Percentiles rank a stretch among this genome's conserved stretches.
These are phyloP conservation scores for Xenopus borealis DNA, from an alignment of 2,113 vertebrate species.

Conservation along the genomic window DNA sequence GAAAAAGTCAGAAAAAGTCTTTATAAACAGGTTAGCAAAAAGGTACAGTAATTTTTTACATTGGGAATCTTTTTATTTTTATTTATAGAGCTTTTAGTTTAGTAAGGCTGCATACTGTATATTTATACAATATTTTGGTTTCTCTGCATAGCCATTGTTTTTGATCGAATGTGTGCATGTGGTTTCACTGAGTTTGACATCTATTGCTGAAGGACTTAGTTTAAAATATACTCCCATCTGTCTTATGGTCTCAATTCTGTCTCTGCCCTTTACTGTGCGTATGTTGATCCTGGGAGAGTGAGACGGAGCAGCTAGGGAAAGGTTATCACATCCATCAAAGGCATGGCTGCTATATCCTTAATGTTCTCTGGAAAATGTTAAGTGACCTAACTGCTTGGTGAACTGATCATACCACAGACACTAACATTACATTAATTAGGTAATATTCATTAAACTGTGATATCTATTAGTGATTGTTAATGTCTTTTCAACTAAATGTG, in stretches of 20 bases:
- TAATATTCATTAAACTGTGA: conserved; percentile 46
- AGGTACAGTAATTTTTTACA: too few relatives aligned
- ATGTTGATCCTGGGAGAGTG: conserved; percentile 37
- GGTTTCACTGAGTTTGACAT: conserved; percentile 20
- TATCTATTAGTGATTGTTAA: conserved; percentile 45
- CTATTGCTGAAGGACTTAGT: conserved; percentile 21
- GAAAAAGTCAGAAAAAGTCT: too few relatives aligned
- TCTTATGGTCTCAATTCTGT: conserved; percentile 33
- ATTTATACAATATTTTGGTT: too few relatives aligned
- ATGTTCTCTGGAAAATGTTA: conserved; percentile 44
- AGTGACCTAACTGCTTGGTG: conserved; percentile 41
- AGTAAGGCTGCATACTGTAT: too few relatives aligned
- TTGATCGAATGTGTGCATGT: too few relatives aligned
- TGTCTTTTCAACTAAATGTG: conserved; percentile 42
- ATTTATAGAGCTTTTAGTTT: too few relatives aligned
- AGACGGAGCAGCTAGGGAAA: conserved; percentile 33
- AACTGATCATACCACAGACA: conserved; percentile 42
- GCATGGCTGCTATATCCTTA: conserved; percentile 33
- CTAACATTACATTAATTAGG: conserved; percentile 47
- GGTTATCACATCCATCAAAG: conserved; percentile 44
- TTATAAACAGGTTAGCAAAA: too few relatives aligned
- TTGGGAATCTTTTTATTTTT: too few relatives aligned
- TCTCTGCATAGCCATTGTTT: too few relatives aligned
- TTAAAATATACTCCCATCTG: conserved; percentile 13
- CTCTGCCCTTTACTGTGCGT: conserved; percentile 25